Evolutionary conservation across 2,888 invertebrate species (phyloP).

Genomic region (Napeogenes inachia): DNA sequence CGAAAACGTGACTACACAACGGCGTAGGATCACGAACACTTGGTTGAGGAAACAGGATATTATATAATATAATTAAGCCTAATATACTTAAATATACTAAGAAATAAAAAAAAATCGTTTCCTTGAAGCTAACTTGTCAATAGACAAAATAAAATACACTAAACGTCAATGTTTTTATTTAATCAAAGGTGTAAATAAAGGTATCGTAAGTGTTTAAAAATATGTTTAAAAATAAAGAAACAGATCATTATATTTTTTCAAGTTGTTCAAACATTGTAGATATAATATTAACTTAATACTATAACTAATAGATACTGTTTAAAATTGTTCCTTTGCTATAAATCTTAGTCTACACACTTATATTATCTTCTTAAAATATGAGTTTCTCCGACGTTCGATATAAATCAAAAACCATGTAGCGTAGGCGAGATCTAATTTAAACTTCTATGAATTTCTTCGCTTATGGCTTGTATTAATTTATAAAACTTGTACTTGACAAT

Average conservation of each 20-base stretch:
- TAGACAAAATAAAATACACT: too few relatives aligned
- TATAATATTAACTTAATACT: background rate
- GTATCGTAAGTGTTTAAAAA: too few relatives aligned
- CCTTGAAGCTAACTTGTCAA: too few relatives aligned
- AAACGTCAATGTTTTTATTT: too few relatives aligned
- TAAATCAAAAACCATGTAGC: background rate
- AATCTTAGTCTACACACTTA: background rate
- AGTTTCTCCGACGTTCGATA: background rate
- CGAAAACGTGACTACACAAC: constrained; percentile 25
- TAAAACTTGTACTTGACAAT: background rate
- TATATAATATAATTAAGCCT: too few relatives aligned
- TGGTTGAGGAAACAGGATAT: constrained; percentile 18
- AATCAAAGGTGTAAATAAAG: too few relatives aligned
- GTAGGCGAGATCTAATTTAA: background rate
- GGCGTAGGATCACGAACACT: constrained; percentile 23
- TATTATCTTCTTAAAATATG: background rate
- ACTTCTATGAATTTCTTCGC: background rate
- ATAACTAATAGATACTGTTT: background rate
- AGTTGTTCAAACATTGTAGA: too few relatives aligned
- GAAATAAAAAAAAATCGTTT: too few relatives aligned
- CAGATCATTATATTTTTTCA: too few relatives aligned
- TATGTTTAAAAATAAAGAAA: too few relatives aligned
- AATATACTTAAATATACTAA: too few relatives aligned
- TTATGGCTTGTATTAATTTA: background rate
- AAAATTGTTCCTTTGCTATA: background rate